Evolutionary conservation across 2,113 vertebrate genomes (phyloP).

Genomic region (Calyptomena viridis): DNA sequence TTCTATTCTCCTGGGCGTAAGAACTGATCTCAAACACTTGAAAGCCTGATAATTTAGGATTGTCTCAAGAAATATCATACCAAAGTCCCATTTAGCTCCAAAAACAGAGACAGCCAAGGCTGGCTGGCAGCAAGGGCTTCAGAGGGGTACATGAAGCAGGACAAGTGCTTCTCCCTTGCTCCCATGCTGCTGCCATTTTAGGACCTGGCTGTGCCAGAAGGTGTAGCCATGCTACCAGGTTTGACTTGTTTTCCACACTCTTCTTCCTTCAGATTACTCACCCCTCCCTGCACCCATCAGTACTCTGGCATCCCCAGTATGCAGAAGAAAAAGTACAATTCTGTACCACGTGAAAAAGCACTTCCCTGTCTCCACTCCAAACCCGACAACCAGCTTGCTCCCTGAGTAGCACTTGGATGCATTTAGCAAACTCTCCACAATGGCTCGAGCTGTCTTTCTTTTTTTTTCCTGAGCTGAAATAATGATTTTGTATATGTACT

Average conservation of each 20-base stretch:
- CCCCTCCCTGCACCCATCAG: neutral
- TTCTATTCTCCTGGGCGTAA: neutral
- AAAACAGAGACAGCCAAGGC: neutral
- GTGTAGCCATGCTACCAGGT: fast-evolving
- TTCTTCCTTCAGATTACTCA: neutral
- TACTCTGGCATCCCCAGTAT: neutral
- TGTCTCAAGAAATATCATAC: neutral
- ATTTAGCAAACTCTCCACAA: neutral
- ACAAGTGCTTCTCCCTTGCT: neutral
- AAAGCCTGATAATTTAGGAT: neutral
- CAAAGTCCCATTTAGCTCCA: neutral
- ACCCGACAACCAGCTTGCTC: neutral
- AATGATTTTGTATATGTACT: neutral
- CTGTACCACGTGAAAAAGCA: neutral
- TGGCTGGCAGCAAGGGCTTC: neutral
- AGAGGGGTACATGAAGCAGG: fast-evolving
- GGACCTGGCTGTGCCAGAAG: neutral
- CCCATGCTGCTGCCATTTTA: neutral
- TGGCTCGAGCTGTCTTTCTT: neutral
- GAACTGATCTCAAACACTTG: neutral
- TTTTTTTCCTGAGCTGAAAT: neutral
- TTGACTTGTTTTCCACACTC: neutral
- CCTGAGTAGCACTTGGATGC: neutral
- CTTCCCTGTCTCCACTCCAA: neutral
- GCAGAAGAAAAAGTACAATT: neutral